Conservation (phyloP, 2,888 invertebrate genomes). For the Oasisia sp. region DNA sequence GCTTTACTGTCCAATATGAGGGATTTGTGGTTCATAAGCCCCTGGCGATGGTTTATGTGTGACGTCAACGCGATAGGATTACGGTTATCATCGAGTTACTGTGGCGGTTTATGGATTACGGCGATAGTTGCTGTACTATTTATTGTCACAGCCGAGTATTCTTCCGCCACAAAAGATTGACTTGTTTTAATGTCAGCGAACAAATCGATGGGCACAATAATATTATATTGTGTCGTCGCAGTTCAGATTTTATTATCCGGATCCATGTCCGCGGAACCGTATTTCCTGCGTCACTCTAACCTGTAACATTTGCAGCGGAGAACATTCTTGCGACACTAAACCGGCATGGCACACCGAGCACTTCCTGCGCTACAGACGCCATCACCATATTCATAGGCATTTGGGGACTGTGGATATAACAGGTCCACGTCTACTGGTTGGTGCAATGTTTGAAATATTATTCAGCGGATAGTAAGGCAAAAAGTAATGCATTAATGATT, state of each 20-base stretch:
- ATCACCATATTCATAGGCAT: background rate
- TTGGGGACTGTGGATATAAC: background rate
- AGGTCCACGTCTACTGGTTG: background rate
- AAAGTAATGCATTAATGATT: background rate
- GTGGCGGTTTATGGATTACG: background rate
- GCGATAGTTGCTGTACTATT: background rate
- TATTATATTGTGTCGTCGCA: background rate
- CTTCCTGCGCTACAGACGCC: background rate
- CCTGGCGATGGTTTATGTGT: background rate
- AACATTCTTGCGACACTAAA: conserved; percentile 9
- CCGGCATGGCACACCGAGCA: background rate
- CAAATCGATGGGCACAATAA: background rate
- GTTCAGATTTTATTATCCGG: background rate
- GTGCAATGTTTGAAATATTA: background rate
- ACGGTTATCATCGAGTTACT: background rate
- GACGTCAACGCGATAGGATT: background rate
- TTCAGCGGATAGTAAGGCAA: too few species aligned
- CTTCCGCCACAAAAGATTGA: background rate
- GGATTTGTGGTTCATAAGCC: background rate
- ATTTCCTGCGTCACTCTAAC: background rate
- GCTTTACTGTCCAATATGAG: background rate
- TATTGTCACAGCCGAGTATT: background rate
- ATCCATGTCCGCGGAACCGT: background rate
- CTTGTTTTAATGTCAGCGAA: background rate
- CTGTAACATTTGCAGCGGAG: background rate